Percentiles rank a stretch among this genome's conserved stretches.
Conservation (phyloP, 2,113 vertebrate species). For the Seriola dumerili region DNA sequence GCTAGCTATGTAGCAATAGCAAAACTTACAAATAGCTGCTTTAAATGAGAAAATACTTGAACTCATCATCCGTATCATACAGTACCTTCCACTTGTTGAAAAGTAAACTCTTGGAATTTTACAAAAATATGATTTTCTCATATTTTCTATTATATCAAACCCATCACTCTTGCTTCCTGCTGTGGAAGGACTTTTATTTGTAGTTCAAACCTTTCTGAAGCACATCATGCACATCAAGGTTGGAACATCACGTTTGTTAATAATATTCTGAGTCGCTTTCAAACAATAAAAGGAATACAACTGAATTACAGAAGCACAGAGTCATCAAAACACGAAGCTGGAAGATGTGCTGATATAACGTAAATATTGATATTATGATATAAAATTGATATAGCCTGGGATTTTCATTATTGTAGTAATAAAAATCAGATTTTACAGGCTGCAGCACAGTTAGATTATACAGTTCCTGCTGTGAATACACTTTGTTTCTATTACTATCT, state of each 20-base stretch:
- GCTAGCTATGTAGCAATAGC: no score
- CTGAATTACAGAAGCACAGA: constrained; percentile 2
- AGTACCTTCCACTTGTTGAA: no score
- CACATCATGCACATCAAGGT: background rate
- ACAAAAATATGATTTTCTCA: no score
- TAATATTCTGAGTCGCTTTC: background rate
- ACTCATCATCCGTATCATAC: no score
- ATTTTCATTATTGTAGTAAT: background rate
- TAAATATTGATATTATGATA: constrained; percentile 24
- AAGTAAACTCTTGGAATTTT: no score
- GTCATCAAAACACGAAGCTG: background rate
- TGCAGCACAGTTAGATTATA: background rate
- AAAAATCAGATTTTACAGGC: background rate
- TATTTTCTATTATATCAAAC: background rate
- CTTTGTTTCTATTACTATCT: background rate
- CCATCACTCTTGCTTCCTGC: background rate
- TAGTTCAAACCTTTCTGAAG: background rate
- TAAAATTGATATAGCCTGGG: background rate
- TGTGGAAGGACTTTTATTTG: background rate
- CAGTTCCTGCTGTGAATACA: background rate
- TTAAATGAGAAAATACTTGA: no score
- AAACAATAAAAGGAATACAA: constrained; percentile 1
- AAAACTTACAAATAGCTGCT: no score
- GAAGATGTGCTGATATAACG: background rate
- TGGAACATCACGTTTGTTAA: background rate